Conservation (phyloP, 37 sponge, comb jelly and placozoan species). For the Axinella damicornis region DNA sequence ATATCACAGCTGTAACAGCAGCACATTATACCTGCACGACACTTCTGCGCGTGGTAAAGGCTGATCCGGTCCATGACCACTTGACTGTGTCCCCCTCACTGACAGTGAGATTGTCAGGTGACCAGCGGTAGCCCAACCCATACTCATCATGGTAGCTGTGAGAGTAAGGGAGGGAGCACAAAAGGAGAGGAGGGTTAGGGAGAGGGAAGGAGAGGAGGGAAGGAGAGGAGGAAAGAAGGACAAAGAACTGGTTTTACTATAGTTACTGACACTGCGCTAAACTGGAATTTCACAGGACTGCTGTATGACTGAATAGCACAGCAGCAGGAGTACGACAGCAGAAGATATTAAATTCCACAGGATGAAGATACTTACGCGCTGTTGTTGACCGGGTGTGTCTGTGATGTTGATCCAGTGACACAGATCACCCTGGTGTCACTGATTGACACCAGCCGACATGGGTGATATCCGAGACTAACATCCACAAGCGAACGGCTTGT, state of each 20-base stretch:
- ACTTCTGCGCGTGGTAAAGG: constrained; percentile 55
- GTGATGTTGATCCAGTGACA: constrained; percentile 31
- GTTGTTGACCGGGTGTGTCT: constrained; percentile 61
- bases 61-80: constrained; percentile 78
- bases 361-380: constrained; percentile 48
- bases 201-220: not conserved
- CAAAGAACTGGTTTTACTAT: too few species aligned
- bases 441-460: constrained; percentile 40
- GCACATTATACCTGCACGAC: constrained; percentile 59
- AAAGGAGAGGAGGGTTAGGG: not conserved
- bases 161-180: too few species aligned
- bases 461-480: constrained; percentile 50
- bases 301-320: too few species aligned
- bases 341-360: not conserved
- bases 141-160: constrained; percentile 59
- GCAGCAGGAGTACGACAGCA: too few species aligned
- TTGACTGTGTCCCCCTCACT: constrained; percentile 72
- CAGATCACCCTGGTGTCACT: constrained; percentile 49
- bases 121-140: constrained; percentile 80
- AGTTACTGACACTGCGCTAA: too few species aligned
- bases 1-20: too few species aligned
- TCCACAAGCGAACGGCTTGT: not conserved
- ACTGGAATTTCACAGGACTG: too few species aligned
- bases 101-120: constrained; percentile 49
- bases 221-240: not conserved